These are phyloP conservation scores for Drosophila kanekoi DNA, from an alignment of 2,888 invertebrate species.

Conservation along the genomic window DNA sequence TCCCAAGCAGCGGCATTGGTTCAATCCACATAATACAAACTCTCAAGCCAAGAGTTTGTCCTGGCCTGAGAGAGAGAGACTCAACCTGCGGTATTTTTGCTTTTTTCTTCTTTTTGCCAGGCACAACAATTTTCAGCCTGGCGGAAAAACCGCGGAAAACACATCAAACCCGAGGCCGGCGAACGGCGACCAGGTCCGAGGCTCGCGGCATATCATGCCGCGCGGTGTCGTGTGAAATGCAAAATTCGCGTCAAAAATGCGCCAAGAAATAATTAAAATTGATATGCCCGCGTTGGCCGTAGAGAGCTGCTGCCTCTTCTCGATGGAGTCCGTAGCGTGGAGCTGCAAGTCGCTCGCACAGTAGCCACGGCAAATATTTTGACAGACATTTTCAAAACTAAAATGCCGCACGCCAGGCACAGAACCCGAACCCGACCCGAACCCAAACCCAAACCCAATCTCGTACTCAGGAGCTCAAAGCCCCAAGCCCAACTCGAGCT, in stretches of 20 bases:
- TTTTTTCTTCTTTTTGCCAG: neutral
- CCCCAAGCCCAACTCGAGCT: conserved; percentile 11
- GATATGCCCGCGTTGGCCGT: conserved; percentile 48
- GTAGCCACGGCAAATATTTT: conserved; percentile 58
- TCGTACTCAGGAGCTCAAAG: neutral
- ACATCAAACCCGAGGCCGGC: conserved; percentile 10
- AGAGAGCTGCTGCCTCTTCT: conserved; percentile 7
- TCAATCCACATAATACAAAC: conserved; percentile 30
- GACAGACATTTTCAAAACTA: conserved; percentile 65
- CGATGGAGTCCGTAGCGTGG: conserved; percentile 1
- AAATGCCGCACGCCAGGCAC: conserved; percentile 62
- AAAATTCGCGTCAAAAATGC: conserved; percentile 65
- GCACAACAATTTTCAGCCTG: conserved; percentile 14
- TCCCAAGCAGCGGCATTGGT: conserved; percentile 46
- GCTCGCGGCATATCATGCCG: conserved; percentile 16
- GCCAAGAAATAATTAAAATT: conserved; percentile 76
- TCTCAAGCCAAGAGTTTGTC: neutral
- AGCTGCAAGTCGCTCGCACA: conserved; percentile 3
- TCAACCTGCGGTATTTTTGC: conserved; percentile 3
- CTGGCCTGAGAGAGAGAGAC: conserved; percentile 32
- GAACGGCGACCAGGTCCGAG: neutral
- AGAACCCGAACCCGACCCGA: conserved; percentile 10
- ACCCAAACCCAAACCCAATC: neutral
- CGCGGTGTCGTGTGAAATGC: conserved; percentile 63
- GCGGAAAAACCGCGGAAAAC: conserved; percentile 35